These are phyloP conservation scores for Peromyscus polionotus DNA, from an alignment of 2,113 vertebrate genomes.

Conservation along the genomic window DNA sequence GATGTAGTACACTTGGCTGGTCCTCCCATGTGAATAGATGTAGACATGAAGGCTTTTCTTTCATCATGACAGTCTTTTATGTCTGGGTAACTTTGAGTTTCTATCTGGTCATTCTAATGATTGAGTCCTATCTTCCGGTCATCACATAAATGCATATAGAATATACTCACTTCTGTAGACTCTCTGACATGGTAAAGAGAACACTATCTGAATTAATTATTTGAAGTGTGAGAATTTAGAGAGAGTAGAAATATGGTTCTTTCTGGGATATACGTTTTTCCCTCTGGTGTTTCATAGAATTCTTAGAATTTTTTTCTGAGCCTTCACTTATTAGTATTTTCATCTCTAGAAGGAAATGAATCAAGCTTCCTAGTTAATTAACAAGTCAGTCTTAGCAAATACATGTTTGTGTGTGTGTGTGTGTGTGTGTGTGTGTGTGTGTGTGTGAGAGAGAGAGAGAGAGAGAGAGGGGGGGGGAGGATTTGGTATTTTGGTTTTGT, in stretches of 20 bases:
- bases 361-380: conserved; percentile 13
- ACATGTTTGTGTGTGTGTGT: not conserved
- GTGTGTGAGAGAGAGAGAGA: not conserved
- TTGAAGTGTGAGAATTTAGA: not conserved
- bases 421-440: not conserved
- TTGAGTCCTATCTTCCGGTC: not conserved
- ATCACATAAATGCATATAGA: not conserved
- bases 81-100: not conserved
- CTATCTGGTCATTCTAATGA: not conserved
- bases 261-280: not conserved
- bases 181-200: not conserved
- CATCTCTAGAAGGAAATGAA: not conserved
- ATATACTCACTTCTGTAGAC: not conserved
- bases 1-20: not conserved
- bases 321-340: not conserved
- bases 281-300: not conserved
- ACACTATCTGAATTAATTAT: not conserved
- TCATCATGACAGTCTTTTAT: not conserved
- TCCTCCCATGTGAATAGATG: not conserved
- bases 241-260: not conserved
- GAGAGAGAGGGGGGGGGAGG: not conserved
- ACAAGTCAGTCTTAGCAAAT: not conserved
- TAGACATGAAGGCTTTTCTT: not conserved
- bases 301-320: not conserved
- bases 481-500: not conserved